Conservation (phyloP, 1,140 invertebrate genomes). For the Drosophila ironensis region DNA sequence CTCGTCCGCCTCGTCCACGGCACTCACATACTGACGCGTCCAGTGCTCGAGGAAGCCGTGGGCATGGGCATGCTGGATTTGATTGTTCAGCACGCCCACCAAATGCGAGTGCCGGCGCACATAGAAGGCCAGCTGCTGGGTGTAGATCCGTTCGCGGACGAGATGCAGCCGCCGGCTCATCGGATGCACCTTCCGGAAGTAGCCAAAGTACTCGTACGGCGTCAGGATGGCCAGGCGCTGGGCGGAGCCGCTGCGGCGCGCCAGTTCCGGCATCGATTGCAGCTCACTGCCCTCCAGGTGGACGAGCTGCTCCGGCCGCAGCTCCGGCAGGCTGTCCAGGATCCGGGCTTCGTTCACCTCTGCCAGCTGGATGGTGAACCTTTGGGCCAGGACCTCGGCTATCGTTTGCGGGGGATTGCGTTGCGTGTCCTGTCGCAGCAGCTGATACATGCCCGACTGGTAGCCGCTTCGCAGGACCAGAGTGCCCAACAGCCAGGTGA, state of each 20-base stretch:
- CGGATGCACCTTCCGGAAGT: conserved; percentile 64
- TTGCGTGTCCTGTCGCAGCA: conserved; percentile 62
- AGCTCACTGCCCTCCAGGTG: conserved; percentile 49
- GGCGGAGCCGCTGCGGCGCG: conserved; percentile 36
- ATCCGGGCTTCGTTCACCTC: conserved; percentile 51
- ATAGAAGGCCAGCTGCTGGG: conserved; percentile 68
- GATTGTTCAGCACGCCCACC: conserved; percentile 52
- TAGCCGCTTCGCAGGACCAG: conserved; percentile 62
- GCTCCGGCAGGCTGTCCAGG: conserved; percentile 56
- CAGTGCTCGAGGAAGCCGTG: conserved; percentile 65
- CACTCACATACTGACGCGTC: conserved; percentile 61
- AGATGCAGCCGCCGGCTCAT: conserved; percentile 56
- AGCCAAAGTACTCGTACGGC: conserved; percentile 70
- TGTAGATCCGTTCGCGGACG: conserved; percentile 65
- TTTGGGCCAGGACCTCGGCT: conserved; percentile 53
- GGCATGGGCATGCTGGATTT: conserved; percentile 52
- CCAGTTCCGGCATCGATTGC: conserved; percentile 52
- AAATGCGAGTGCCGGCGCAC: conserved; percentile 62
- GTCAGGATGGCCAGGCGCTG: conserved; percentile 53
- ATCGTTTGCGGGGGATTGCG: conserved; percentile 68
- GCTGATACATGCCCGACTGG: conserved; percentile 72
- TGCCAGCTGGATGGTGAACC: conserved; percentile 51
- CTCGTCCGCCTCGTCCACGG: conserved; percentile 54
- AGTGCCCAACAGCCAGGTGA: conserved; percentile 50
- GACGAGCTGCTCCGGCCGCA: conserved; percentile 24